Evolutionary conservation across 1,140 invertebrate species (phyloP), one percentile per base, ranked within the genome.

Genomic region (Lamellibrachia luymesi): DNA sequence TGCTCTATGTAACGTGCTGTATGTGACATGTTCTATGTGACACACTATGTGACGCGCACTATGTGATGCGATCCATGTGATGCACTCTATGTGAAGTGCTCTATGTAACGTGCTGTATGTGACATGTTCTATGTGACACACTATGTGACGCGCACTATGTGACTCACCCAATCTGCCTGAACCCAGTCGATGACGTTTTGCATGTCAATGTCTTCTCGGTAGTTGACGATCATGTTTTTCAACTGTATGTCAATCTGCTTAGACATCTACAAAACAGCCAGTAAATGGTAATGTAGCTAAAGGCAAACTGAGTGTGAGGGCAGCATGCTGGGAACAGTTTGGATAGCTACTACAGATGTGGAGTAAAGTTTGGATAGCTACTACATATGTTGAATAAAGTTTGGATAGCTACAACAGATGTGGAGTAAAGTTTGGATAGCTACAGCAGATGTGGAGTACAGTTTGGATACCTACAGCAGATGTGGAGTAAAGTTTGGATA

Each of bases 131-230:
- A 22, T 17, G 4, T 80, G 64, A 80, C 64, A 80, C 13, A 22
- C 64, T 22, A 2, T 91, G 91, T 91, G 91, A 91, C 38, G 17
- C 2, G 5, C 52, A 51, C 52, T 51, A 38, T 13, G 17, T 92
- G 51, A 92, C 92, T n/a, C 51, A 98, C 98, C 99, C 99, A 99
- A 96, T 99, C 98, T 97, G 98, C 98, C 97, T 99, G 99, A 94
- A 99, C 99, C 98, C 99, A 99, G 96, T 99, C 99, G 94, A 99
- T 99, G 25, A 99, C 97, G 96, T 99, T 99, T 96, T 99, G 99
- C 95, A 99, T 98, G 97, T 99, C 99, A 13, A 98, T 98, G 97
- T 99, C 99, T 96, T 99, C 99, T 95, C 99, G 97, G 96, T 99
- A 99, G 95, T 98, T 98, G 27, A 98, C 98, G 93, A 99, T 99